Conservation (phyloP, 1,140 invertebrate species). For the Drosophila sulfurigaster region DNA sequence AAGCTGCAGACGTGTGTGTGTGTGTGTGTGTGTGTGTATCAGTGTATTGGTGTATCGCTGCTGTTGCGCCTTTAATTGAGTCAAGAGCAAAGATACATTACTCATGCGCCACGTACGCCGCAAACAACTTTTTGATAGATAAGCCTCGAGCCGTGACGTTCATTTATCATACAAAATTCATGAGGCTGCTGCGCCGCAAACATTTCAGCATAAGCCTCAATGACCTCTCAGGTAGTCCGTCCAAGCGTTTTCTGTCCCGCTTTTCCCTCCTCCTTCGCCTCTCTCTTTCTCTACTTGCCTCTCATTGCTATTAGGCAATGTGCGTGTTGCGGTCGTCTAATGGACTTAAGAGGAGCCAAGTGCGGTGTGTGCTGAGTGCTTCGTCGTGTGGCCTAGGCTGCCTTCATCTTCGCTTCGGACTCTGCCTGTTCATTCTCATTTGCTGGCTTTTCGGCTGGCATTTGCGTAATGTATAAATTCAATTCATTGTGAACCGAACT, state of each 20-base stretch:
- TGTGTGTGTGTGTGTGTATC: background rate
- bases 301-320: constrained; percentile 32
- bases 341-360: constrained; percentile 25
- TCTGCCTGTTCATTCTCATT: constrained; percentile 49
- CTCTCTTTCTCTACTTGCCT: too few relatives aligned
- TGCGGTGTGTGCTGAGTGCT: background rate
- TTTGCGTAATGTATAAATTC: constrained; percentile 77
- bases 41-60: background rate
- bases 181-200: constrained; percentile 53
- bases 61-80: constrained; percentile 27
- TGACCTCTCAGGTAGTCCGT: constrained; percentile 56
- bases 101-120: constrained; percentile 73
- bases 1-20: constrained; percentile 2
- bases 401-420: background rate
- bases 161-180: constrained; percentile 82
- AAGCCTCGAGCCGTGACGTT: constrained; percentile 74
- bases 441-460: constrained; percentile 39
- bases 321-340: constrained; percentile 49
- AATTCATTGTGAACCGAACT: constrained; percentile 49
- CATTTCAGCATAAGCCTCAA: constrained; percentile 56
- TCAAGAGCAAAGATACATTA: constrained; percentile 55
- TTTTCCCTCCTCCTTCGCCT: background rate
- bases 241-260: constrained; percentile 6
- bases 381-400: constrained; percentile 1
- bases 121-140: constrained; percentile 63